phyloP scores from a whole-genome alignment of 2,888 invertebrate genomes.

The Hyles lineata region DNA sequence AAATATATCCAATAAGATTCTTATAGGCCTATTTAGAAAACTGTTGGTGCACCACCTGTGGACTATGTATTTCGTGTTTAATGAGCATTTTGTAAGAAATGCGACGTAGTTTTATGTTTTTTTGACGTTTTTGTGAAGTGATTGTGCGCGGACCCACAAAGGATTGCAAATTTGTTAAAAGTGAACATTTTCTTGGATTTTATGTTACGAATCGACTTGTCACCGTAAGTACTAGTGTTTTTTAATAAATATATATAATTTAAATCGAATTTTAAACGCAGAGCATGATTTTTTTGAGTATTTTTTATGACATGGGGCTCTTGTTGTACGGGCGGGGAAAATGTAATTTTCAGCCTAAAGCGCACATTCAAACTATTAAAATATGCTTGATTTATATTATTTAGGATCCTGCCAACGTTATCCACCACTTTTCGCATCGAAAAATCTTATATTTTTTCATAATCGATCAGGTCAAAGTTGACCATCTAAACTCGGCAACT shows the following conservation, averaged over 20 bases:
- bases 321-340: not conserved
- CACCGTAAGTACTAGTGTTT: conserved; percentile 61
- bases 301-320: conserved; percentile 8
- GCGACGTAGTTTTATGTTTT: conserved; percentile 48
- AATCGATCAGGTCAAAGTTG: conserved; percentile 4
- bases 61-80: conserved; percentile 55
- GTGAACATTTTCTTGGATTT: conserved; percentile 52
- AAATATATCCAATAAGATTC: conserved; percentile 76
- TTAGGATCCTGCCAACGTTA: not conserved
- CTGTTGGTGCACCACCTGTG: conserved; percentile 44
- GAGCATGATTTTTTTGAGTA: conserved; percentile 33
- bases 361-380: not conserved
- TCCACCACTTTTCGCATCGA: not conserved
- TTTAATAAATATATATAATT: conserved; percentile 38
- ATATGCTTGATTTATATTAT: conserved; percentile 4
- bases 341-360: not conserved
- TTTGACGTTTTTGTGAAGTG: conserved; percentile 62
- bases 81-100: conserved; percentile 53
- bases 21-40: conserved; percentile 79
- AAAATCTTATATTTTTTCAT: not conserved
- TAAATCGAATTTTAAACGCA: conserved; percentile 30
- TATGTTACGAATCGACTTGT: conserved; percentile 37
- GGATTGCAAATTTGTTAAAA: conserved; percentile 43
- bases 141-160: conserved; percentile 47
- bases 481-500: not conserved